Evolutionary conservation across 1,140 invertebrate species (phyloP).

Genomic region (Lerema accius): DNA sequence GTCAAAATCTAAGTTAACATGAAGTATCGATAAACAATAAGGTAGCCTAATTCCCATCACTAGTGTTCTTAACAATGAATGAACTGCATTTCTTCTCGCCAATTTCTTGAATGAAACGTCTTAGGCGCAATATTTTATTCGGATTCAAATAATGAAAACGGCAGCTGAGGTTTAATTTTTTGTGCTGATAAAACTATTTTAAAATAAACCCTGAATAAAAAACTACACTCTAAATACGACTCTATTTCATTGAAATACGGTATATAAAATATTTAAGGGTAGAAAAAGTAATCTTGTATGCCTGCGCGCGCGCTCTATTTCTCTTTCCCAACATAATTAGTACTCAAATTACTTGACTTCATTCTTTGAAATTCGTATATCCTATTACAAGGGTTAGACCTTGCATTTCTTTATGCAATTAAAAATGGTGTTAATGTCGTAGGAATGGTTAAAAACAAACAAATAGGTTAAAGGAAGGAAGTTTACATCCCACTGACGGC

Average conservation of each 20-base stretch:
- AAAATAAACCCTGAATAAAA: neutral
- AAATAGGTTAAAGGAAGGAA: constrained; percentile 30
- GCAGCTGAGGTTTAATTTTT: constrained; percentile 69
- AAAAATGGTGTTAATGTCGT: constrained; percentile 70
- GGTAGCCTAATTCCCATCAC: constrained; percentile 28
- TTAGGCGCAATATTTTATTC: constrained; percentile 71
- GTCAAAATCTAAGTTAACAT: too few relatives aligned
- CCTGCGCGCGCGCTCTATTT: constrained; percentile 36
- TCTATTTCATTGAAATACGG: constrained; percentile 21
- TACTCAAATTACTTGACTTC: constrained; percentile 78
- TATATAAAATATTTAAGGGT: too few relatives aligned
- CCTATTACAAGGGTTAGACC: constrained; percentile 60
- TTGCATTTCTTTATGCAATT: constrained; percentile 56
- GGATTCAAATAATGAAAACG: constrained; percentile 63
- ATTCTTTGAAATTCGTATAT: constrained; percentile 53
- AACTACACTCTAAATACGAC: constrained; percentile 11
- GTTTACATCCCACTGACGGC: constrained; percentile 40
- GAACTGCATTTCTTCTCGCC: constrained; percentile 71
- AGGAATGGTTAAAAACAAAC: constrained; percentile 31
- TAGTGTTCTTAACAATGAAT: constrained; percentile 59
- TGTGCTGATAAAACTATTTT: constrained; percentile 39
- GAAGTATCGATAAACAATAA: too few relatives aligned
- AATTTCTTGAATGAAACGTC: constrained; percentile 66
- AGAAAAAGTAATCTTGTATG: constrained; percentile 34
- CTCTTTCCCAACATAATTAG: constrained; percentile 57